Conservation (phyloP, 2,113 vertebrate genomes). For the Hyperopisus bebe region DNA sequence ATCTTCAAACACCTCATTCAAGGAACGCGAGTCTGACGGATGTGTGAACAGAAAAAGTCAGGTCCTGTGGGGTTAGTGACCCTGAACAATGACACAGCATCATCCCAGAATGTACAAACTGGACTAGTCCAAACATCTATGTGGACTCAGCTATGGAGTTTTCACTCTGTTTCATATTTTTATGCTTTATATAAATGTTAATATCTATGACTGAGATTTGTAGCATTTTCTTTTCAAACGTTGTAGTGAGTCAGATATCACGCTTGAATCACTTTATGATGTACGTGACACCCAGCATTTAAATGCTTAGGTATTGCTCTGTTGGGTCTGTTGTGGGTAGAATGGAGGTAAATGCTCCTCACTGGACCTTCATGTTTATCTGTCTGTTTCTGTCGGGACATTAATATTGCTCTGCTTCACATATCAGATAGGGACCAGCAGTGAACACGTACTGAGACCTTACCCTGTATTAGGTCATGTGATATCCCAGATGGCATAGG, state of each 20-base stretch:
- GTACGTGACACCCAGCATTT: background rate
- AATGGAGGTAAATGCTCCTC: background rate
- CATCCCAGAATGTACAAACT: background rate
- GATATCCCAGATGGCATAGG: background rate
- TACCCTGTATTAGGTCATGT: background rate
- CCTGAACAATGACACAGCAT: background rate
- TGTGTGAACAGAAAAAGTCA: background rate
- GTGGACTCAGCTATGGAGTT: background rate
- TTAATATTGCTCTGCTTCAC: background rate
- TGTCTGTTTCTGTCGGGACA: background rate
- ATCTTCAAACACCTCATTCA: background rate
- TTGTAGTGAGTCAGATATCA: background rate
- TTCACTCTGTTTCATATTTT: background rate
- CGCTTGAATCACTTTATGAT: background rate
- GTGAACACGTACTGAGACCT: background rate
- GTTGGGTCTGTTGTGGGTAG: background rate
- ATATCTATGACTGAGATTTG: background rate
- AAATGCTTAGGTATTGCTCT: background rate
- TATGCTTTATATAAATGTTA: background rate
- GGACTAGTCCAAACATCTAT: background rate
- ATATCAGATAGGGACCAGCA: background rate
- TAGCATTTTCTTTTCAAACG: background rate
- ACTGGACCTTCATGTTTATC: background rate
- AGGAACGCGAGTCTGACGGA: background rate
- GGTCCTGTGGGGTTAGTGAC: background rate